A percentile compares a stretch with the other conserved stretches of the same genome.
phyloP scores from a whole-genome alignment of 2,797 vertebrate genomes.

The Uromys caudimaculatus region DNA sequence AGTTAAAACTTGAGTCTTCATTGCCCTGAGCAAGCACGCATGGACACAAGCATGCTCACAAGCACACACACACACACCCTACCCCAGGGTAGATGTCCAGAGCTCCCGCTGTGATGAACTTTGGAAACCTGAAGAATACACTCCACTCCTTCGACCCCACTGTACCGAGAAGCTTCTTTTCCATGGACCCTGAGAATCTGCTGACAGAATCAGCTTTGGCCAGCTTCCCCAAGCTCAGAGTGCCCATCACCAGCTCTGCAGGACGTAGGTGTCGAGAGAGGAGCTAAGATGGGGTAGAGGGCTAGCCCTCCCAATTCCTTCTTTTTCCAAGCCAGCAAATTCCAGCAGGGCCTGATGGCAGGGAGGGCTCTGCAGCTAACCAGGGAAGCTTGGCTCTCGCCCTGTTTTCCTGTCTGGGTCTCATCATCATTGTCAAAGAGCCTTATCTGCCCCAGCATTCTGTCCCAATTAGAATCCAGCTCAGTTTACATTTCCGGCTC shows the following conservation, averaged over 20 bases:
- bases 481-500: conserved; percentile 7
- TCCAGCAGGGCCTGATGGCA: background rate
- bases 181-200: conserved; percentile 65
- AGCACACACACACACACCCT: no score
- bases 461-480: conserved; percentile 63
- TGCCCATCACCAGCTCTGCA: background rate
- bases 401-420: conserved; percentile 14
- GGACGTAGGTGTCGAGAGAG: conserved; percentile 40
- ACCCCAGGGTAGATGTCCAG: background rate
- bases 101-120: background rate
- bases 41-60: background rate
- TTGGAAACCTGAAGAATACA: background rate
- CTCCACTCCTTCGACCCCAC: background rate
- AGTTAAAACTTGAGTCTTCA: background rate
- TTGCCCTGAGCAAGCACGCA: background rate
- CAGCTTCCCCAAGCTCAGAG: background rate
- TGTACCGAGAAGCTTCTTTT: conserved; percentile 29
- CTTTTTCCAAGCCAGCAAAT: conserved; percentile 13
- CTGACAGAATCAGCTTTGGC: conserved; percentile 45
- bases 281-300: background rate
- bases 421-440: conserved; percentile 44
- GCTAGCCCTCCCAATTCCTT: conserved; percentile 32
- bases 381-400: conserved; percentile 3
- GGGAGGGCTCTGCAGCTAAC: background rate
- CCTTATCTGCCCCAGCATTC: conserved; percentile 54